These are phyloP conservation scores for Tenebrosternarchus preto DNA, from an alignment of 2,113 vertebrate genomes.

Conservation along the genomic window DNA sequence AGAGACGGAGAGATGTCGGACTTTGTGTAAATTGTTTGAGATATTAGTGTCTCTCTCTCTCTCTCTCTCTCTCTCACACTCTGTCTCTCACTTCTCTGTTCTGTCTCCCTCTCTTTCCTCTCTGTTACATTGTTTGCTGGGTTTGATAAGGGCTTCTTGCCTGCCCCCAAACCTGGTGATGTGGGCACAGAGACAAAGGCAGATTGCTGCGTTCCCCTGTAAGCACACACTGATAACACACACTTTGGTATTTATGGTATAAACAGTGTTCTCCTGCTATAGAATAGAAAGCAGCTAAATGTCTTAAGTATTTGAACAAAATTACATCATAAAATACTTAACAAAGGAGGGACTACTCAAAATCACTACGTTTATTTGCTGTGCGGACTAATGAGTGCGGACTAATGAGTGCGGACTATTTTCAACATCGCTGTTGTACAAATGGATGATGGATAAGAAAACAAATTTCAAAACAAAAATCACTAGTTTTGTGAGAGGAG, in stretches of 20 bases:
- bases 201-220: slow-evolving; percentile 64
- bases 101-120: slow-evolving; percentile 6
- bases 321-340: background rate
- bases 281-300: slow-evolving; percentile 16
- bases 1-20: background rate
- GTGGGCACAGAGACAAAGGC: slow-evolving; percentile 62
- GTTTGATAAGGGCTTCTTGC: slow-evolving; percentile 36
- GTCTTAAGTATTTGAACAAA: background rate
- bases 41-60: background rate
- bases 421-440: background rate
- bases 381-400: background rate
- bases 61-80: background rate
- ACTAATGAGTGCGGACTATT: slow-evolving; percentile 14
- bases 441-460: slow-evolving; percentile 8
- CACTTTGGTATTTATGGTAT: slow-evolving; percentile 59
- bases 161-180: slow-evolving; percentile 37
- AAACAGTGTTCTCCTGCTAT: slow-evolving; percentile 1
- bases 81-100: background rate
- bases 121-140: slow-evolving; percentile 21
- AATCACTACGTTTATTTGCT: slow-evolving; percentile 10
- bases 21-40: background rate
- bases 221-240: slow-evolving; percentile 60
- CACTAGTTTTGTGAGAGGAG: slow-evolving; percentile 3
- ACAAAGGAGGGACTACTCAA: background rate
- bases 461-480: background rate